Percentiles rank a stretch among this genome's conserved stretches.
phyloP scores from a whole-genome alignment of 1,140 invertebrate genomes.

The Rhagoletis zephyria region DNA sequence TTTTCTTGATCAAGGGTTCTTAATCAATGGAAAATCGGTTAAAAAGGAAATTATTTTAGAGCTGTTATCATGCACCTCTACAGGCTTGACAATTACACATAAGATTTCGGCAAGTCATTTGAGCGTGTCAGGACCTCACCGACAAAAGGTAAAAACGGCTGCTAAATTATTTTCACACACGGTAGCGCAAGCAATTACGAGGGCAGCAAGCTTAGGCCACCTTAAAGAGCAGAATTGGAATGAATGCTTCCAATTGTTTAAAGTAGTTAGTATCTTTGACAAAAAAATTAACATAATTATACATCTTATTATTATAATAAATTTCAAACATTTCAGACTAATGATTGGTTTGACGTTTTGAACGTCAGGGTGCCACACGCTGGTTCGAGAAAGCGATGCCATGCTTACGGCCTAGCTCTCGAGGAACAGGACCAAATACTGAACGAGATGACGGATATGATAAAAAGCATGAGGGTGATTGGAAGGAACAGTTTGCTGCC shows the following conservation, averaged over 20 bases:
- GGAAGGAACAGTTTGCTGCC: neutral
- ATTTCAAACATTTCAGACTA: neutral
- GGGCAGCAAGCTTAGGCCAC: neutral
- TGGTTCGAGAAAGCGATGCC: neutral
- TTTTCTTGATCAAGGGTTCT: neutral
- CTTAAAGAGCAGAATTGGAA: conserved; percentile 23
- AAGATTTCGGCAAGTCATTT: conserved; percentile 7
- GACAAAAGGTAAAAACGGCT: neutral
- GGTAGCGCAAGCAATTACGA: neutral
- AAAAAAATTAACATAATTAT: no score
- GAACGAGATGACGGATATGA: neutral
- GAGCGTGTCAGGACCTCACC: neutral
- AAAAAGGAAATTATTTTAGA: conserved; percentile 2
- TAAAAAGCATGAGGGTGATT: no score
- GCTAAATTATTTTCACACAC: conserved; percentile 15
- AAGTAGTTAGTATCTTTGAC: conserved; percentile 22
- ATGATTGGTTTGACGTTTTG: conserved; percentile 46
- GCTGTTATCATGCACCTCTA: no score
- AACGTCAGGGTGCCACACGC: conserved; percentile 9
- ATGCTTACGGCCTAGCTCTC: conserved; percentile 28
- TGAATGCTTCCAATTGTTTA: conserved; percentile 24
- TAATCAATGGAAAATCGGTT: conserved; percentile 29
- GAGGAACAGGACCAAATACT: conserved; percentile 7
- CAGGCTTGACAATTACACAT: neutral
- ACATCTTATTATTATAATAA: no score